These are phyloP conservation scores for Cryptocephalus moraei DNA, from an alignment of 2,888 invertebrate species.

Conservation along the genomic window DNA sequence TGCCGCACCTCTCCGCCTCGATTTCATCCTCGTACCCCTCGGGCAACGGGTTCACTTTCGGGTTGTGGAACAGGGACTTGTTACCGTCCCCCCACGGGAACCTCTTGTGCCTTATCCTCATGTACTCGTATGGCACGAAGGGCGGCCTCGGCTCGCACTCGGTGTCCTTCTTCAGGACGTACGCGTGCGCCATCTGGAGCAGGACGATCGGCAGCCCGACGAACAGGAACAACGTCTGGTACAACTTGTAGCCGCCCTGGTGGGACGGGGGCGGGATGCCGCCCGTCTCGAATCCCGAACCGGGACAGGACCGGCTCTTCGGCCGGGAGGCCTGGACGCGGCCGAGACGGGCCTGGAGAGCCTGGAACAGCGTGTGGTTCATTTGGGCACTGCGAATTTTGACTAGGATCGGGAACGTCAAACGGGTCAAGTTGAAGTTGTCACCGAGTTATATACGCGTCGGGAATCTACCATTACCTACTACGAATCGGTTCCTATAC, in stretches of 20 bases:
- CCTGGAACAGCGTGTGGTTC: no score
- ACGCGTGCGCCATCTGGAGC: slow-evolving; percentile 64
- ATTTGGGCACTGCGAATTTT: no score
- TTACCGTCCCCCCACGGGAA: slow-evolving; percentile 92
- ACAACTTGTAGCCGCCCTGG: slow-evolving; percentile 54
- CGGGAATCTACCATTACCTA: no score
- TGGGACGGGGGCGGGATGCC: slow-evolving; percentile 5
- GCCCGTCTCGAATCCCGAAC: no score
- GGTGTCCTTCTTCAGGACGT: slow-evolving; percentile 41
- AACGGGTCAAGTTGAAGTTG: no score
- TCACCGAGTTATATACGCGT: no score
- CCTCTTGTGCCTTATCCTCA: slow-evolving; percentile 67
- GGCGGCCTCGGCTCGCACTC: slow-evolving; percentile 44
- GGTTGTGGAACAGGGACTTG: slow-evolving; percentile 77
- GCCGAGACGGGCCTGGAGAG: no score
- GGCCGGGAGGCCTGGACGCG: no score
- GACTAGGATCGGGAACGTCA: no score
- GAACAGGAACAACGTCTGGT: slow-evolving; percentile 66
- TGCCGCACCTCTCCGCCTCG: neutral
- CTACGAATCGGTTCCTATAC: no score
- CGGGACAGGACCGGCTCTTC: no score
- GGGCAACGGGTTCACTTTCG: slow-evolving; percentile 64
- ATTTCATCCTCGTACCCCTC: slow-evolving; percentile 61
- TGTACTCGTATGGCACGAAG: slow-evolving; percentile 67
- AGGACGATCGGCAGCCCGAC: slow-evolving; percentile 51